phyloP scores from a whole-genome alignment of 2,113 vertebrate genomes.

The Platysteira castanea region DNA sequence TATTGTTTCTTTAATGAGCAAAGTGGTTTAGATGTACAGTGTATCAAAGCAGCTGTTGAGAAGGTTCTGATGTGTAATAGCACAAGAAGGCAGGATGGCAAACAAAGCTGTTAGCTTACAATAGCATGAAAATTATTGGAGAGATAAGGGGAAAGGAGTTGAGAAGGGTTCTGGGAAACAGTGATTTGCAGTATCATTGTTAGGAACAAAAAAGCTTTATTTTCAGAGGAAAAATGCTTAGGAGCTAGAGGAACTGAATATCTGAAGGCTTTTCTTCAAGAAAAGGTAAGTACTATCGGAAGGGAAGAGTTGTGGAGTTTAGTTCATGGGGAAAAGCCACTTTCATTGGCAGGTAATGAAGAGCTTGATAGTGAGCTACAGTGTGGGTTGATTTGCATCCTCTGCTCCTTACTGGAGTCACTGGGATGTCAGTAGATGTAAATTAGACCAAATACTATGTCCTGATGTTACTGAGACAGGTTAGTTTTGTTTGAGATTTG shows the following conservation, averaged over 20 bases:
- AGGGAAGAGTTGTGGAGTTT: background rate
- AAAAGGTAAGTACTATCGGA: background rate
- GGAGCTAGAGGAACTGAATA: background rate
- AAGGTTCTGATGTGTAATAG: background rate
- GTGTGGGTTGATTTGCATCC: background rate
- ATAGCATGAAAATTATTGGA: background rate
- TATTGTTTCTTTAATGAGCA: background rate
- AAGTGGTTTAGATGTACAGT: background rate
- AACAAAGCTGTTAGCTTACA: background rate
- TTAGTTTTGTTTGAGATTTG: background rate
- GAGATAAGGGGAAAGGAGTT: background rate
- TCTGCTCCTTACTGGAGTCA: background rate
- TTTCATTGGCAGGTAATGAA: background rate
- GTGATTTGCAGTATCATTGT: background rate
- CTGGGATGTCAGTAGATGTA: background rate
- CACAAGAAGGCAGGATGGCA: background rate
- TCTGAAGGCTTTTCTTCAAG: background rate
- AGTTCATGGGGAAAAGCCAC: background rate
- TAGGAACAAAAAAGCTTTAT: background rate
- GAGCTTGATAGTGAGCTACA: background rate
- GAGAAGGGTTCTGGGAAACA: background rate
- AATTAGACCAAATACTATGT: background rate
- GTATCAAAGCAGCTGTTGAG: background rate
- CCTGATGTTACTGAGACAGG: background rate
- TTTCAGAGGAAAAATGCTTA: background rate